phyloP scores from a whole-genome alignment of 1,140 invertebrate species.

The Caenorhabditis tropicalis region DNA sequence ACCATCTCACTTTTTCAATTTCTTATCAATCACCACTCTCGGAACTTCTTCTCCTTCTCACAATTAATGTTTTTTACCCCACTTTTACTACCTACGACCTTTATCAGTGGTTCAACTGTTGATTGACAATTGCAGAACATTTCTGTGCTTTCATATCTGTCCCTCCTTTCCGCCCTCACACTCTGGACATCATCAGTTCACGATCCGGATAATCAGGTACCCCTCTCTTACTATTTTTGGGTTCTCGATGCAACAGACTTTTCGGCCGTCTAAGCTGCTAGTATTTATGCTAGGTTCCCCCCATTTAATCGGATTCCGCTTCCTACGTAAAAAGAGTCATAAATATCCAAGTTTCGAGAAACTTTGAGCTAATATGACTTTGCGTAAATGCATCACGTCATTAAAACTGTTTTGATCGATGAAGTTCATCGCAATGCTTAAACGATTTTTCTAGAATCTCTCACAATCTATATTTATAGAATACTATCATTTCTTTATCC shows the following conservation, averaged over 20 bases:
- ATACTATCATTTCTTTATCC: no score
- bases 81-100: background rate
- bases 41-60: background rate
- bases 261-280: background rate
- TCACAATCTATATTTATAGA: background rate
- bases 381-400: background rate
- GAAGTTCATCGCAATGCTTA: background rate
- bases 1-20: background rate
- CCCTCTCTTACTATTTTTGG: background rate
- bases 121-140: background rate
- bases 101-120: background rate
- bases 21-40: background rate
- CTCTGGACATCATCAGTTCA: background rate
- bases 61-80: background rate
- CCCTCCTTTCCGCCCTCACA: background rate
- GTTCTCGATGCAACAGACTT: background rate
- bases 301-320: background rate
- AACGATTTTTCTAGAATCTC: background rate
- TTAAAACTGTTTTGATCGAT: background rate
- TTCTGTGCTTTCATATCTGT: background rate
- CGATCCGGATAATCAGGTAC: constrained; percentile 14
- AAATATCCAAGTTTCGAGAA: background rate
- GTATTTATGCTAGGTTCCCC: background rate
- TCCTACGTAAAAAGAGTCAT: background rate
- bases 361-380: background rate